Conservation (phyloP, 2,888 invertebrate genomes). For the Cheiracanthium punctorium region DNA sequence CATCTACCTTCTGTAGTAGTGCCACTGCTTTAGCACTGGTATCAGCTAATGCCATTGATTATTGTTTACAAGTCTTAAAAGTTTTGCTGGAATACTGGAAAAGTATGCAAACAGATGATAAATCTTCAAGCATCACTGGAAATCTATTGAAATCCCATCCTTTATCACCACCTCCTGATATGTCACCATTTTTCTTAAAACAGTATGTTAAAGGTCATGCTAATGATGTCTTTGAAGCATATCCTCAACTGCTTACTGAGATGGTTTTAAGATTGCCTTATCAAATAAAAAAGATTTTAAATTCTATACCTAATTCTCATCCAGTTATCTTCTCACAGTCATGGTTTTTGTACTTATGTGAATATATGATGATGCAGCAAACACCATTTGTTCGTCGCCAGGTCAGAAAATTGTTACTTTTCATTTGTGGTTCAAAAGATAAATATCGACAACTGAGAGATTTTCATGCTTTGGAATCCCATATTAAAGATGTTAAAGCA, state of each 20-base stretch:
- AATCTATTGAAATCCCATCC: conserved; percentile 86
- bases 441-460: conserved; percentile 95
- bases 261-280: conserved; percentile 95
- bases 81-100: conserved; percentile 80
- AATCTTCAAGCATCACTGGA: conserved; percentile 63
- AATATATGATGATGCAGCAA: conserved; percentile 95
- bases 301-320: conserved; percentile 59
- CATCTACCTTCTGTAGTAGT: conserved; percentile 65
- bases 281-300: conserved; percentile 84
- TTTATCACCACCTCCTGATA: conserved; percentile 87
- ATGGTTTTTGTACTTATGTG: conserved; percentile 90
- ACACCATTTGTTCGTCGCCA: conserved; percentile 91
- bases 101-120: conserved; percentile 72
- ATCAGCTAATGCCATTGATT: conserved; percentile 78
- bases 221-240: conserved; percentile 93
- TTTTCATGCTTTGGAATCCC: conserved; percentile 92
- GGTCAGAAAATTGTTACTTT: conserved; percentile 89
- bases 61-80: conserved; percentile 84
- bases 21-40: conserved; percentile 60
- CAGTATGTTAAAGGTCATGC: conserved; percentile 93
- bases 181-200: conserved; percentile 91
- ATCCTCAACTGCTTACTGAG: conserved; percentile 95
- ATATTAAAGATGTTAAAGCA: conserved; percentile 79
- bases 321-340: conserved; percentile 79
- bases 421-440: conserved; percentile 96